phyloP scores from a whole-genome alignment of 1,140 invertebrate genomes.

The Lepidurus arcticus region DNA sequence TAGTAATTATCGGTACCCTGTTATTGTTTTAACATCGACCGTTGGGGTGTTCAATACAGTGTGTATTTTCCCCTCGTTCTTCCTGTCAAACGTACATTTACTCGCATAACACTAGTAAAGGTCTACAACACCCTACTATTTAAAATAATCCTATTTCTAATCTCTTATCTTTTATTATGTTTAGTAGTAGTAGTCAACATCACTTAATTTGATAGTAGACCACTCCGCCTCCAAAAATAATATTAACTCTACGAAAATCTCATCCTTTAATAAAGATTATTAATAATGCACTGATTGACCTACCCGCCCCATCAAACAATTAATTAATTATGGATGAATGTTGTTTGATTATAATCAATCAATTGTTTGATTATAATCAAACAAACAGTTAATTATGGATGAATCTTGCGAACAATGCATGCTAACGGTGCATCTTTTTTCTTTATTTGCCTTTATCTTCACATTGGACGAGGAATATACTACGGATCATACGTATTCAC shows the following conservation, averaged over 20 bases:
- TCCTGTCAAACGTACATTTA: no score
- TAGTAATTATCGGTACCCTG: no score
- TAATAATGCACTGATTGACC: slow-evolving; percentile 37
- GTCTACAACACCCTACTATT: no score
- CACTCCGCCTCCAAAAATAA: slow-evolving; percentile 36
- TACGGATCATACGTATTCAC: slow-evolving; percentile 41
- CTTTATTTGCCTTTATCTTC: slow-evolving; percentile 43
- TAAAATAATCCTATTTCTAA: slow-evolving; percentile 27
- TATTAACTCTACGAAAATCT: slow-evolving; percentile 36
- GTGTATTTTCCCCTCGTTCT: no score
- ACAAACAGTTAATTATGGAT: slow-evolving; percentile 49
- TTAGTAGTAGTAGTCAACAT: slow-evolving; percentile 37
- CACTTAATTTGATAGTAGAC: slow-evolving; percentile 27
- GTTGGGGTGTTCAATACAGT: no score
- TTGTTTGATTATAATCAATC: no score
- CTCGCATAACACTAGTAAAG: no score
- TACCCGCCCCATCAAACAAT: slow-evolving; percentile 47
- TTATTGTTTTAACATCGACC: no score
- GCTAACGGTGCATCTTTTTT: slow-evolving; percentile 46
- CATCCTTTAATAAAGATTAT: slow-evolving; percentile 39
- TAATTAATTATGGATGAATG: no score
- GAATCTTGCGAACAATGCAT: slow-evolving; percentile 53
- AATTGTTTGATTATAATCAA: no score
- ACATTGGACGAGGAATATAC: slow-evolving; percentile 42
- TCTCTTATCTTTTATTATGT: slow-evolving; percentile 36